These are phyloP conservation scores for Sander lucioperca DNA, from an alignment of 2,113 vertebrate species.

Conservation along the genomic window DNA sequence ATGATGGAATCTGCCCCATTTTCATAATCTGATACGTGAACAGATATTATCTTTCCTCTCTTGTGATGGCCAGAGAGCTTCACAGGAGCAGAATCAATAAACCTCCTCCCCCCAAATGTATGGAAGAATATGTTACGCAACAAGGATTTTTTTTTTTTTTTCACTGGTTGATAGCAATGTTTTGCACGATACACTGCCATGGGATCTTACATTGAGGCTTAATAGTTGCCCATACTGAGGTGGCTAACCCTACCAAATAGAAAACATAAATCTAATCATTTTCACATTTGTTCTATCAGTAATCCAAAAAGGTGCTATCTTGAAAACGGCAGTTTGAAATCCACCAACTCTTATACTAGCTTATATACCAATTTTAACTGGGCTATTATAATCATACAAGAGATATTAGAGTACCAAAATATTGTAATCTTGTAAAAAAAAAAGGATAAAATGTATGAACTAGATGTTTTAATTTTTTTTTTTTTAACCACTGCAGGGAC, in stretches of 20 bases:
- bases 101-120: conserved; percentile 24
- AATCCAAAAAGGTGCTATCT: neutral
- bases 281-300: neutral
- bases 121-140: conserved; percentile 32
- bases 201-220: neutral
- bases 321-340: neutral
- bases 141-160: neutral
- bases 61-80: conserved; percentile 30
- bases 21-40: conserved; percentile 33
- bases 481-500: no score
- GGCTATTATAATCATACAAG: neutral
- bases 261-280: neutral
- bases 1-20: conserved; percentile 31
- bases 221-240: neutral
- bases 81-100: conserved; percentile 45
- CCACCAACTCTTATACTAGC: neutral
- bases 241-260: neutral
- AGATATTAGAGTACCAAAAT: neutral
- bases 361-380: neutral
- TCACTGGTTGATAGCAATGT: neutral
- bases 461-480: no score
- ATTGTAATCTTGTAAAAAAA: neutral
- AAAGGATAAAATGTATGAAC: neutral
- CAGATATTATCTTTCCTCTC: conserved; percentile 11
- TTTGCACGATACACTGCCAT: neutral